Percentiles rank a stretch among this genome's conserved stretches.
These are phyloP conservation scores for Brachypteracias leptosomus DNA, from an alignment of 2,113 vertebrate genomes.

Conservation along the genomic window DNA sequence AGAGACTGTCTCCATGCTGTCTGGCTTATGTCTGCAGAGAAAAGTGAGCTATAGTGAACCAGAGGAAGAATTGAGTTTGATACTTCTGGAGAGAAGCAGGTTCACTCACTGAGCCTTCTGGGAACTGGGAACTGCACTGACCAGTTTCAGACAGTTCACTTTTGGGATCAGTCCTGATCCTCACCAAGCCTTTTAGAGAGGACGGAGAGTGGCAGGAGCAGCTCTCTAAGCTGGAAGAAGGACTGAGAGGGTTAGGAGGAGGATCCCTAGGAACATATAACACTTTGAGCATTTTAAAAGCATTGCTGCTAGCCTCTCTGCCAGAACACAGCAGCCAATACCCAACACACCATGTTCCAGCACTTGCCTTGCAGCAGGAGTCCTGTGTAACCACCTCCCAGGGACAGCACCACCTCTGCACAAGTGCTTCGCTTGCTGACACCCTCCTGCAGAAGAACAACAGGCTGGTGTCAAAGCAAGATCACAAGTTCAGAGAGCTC, in stretches of 20 bases:
- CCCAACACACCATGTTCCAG: not conserved
- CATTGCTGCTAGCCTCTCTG: not conserved
- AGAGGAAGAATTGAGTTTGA: not conserved
- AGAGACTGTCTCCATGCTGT: not conserved
- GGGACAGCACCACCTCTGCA: constrained; percentile 72
- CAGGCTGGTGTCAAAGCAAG: not conserved
- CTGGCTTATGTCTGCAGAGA: not conserved
- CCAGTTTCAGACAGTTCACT: not conserved
- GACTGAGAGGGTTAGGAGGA: not conserved
- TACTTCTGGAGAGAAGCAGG: not conserved
- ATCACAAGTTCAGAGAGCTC: not conserved
- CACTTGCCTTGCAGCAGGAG: constrained; percentile 84
- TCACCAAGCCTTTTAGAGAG: not conserved
- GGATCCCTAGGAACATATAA: not conserved
- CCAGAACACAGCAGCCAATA: not conserved
- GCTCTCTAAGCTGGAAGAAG: not conserved
- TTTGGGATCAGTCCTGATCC: not conserved
- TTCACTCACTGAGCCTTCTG: not conserved
- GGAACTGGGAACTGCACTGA: not conserved
- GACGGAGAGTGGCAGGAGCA: not conserved
- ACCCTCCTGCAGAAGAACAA: constrained; percentile 75
- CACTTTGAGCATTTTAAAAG: not conserved
- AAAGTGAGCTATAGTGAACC: not conserved
- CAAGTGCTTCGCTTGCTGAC: constrained; percentile 77
- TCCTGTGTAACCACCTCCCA: constrained; percentile 76